Evolutionary conservation across 2,888 invertebrate genomes (phyloP).

Genomic region (Chorisops tibialis): DNA sequence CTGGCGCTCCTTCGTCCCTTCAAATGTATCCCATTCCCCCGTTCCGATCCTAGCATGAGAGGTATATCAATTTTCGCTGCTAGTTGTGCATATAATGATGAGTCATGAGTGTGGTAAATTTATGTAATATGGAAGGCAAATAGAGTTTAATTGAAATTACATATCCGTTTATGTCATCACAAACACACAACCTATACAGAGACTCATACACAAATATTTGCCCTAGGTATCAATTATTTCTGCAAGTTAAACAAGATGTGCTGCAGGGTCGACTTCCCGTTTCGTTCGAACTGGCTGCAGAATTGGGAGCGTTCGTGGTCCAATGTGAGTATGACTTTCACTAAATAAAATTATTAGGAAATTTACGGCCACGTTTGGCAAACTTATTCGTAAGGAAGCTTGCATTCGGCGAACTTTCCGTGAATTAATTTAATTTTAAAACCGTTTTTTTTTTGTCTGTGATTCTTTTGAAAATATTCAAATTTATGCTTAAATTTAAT

Average conservation of each 20-base stretch:
- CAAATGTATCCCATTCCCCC: not conserved
- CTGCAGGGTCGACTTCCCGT: constrained; percentile 90
- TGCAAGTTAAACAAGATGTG: constrained; percentile 95
- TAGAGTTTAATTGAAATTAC: constrained; percentile 37
- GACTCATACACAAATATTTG: constrained; percentile 35
- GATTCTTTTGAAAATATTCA: too few species aligned
- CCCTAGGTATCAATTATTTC: constrained; percentile 91
- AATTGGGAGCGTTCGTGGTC: constrained; percentile 87
- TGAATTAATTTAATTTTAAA: too few species aligned
- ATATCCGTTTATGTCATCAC: constrained; percentile 25
- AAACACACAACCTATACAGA: constrained; percentile 15
- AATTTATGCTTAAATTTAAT: too few species aligned
- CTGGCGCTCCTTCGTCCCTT: constrained; percentile 9
- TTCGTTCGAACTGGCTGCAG: constrained; percentile 84
- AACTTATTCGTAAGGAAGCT: too few species aligned
- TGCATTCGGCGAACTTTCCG: too few species aligned
- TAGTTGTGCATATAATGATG: constrained; percentile 31
- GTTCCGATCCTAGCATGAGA: not conserved
- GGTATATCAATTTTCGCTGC: too few species aligned
- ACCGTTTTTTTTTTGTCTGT: too few species aligned
- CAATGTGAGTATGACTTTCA: constrained; percentile 74
- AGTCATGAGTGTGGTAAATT: constrained; percentile 31
- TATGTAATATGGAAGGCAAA: constrained; percentile 31
- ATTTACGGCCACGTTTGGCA: too few species aligned
- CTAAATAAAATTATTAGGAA: too few species aligned